Percentiles rank a stretch among this genome's conserved stretches.
phyloP scores from a whole-genome alignment of 2,113 vertebrate genomes.

The Channa argus region DNA sequence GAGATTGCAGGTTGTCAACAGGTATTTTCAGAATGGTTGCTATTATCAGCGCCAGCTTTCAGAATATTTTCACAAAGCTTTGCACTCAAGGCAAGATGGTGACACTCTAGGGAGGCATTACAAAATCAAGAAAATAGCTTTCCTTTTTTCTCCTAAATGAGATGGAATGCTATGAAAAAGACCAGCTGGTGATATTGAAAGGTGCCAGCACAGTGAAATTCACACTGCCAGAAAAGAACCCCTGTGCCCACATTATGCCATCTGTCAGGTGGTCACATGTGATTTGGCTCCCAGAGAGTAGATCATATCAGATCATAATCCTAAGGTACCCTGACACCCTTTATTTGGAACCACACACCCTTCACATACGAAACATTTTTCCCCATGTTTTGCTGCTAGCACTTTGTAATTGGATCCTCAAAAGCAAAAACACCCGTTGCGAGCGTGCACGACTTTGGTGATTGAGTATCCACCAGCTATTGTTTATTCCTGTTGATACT shows the following conservation, averaged over 20 bases:
- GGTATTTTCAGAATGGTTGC: constrained; percentile 61
- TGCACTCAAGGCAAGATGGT: constrained; percentile 37
- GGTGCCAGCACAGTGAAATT: constrained; percentile 78
- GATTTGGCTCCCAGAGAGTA: constrained; percentile 47
- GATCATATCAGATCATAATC: constrained; percentile 54
- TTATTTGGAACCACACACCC: constrained; percentile 13
- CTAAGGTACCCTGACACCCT: constrained; percentile 14
- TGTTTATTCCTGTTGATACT: constrained; percentile 67
- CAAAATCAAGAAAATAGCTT: constrained; percentile 63
- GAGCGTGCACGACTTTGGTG: constrained; percentile 32
- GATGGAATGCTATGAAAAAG: constrained; percentile 65
- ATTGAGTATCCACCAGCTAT: constrained; percentile 57
- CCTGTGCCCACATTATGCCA: constrained; percentile 80
- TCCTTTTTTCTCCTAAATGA: constrained; percentile 62
- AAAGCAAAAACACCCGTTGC: constrained; percentile 26
- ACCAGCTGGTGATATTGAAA: constrained; percentile 77
- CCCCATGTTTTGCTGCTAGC: constrained; percentile 23
- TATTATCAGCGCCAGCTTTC: constrained; percentile 50
- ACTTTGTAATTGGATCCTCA: constrained; percentile 59
- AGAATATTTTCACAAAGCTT: constrained; percentile 49
- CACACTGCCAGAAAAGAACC: constrained; percentile 81
- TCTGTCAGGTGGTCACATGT: constrained; percentile 81
- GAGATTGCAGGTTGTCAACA: constrained; percentile 67
- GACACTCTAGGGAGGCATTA: constrained; percentile 43
- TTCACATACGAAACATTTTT: constrained; percentile 22